Evolutionary conservation across 2,888 invertebrate genomes (phyloP).

Genomic region (Eupeodes luniger): DNA sequence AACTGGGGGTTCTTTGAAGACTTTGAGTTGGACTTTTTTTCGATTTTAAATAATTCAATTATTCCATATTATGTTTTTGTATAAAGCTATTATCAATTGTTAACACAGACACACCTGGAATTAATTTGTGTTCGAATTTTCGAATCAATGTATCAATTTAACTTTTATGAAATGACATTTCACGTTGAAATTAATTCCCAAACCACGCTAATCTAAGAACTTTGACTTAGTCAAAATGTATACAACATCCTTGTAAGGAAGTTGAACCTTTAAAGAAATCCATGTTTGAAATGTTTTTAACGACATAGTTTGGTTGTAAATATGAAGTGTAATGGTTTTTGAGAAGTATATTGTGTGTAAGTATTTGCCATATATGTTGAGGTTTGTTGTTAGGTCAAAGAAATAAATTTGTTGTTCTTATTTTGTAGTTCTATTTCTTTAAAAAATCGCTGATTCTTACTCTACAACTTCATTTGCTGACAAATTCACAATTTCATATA

Average conservation of each 20-base stretch:
- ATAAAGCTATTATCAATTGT: neutral
- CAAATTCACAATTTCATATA: too few relatives aligned
- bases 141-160: neutral
- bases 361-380: too few relatives aligned
- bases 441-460: too few relatives aligned
- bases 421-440: too few relatives aligned
- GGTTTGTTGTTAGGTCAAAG: too few relatives aligned
- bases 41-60: neutral
- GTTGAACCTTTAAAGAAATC: neutral
- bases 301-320: too few relatives aligned
- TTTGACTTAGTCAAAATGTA: neutral
- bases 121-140: neutral
- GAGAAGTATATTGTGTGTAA: too few relatives aligned
- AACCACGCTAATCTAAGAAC: neutral
- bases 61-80: neutral
- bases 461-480: too few relatives aligned
- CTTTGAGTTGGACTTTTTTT: neutral
- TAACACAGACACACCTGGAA: neutral
- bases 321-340: too few relatives aligned
- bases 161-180: conserved; percentile 18
- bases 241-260: neutral
- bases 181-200: neutral
- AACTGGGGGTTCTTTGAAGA: conserved; percentile 40
- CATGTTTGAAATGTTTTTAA: neutral
- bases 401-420: too few relatives aligned